Percentiles rank a stretch among this genome's conserved stretches.
Conservation (phyloP, 2,888 invertebrate genomes). For the Leucophenga maculata region DNA sequence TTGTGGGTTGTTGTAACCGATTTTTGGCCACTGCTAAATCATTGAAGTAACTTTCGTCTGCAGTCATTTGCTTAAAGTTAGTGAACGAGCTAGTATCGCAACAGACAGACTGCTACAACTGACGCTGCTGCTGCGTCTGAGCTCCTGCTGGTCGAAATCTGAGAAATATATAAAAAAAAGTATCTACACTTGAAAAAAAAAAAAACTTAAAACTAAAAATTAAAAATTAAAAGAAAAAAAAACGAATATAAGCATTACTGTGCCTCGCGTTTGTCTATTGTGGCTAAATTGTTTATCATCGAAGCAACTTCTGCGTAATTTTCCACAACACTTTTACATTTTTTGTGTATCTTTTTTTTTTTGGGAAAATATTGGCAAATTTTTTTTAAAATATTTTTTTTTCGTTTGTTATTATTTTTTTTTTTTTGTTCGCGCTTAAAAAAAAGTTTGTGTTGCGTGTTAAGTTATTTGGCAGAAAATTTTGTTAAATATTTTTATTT, state of each 20-base stretch:
- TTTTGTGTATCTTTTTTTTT: slow-evolving; percentile 23
- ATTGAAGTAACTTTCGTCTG: slow-evolving; percentile 70
- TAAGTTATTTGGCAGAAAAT: too few species aligned
- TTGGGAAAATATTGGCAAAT: slow-evolving; percentile 13
- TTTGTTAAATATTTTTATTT: slow-evolving; percentile 26
- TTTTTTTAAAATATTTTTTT: slow-evolving; percentile 23
- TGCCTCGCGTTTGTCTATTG: slow-evolving; percentile 48
- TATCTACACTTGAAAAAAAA: too few species aligned
- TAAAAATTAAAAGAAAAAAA: too few species aligned
- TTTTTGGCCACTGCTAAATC: slow-evolving; percentile 70
- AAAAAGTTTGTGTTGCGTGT: slow-evolving; percentile 8
- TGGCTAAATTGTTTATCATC: slow-evolving; percentile 40
- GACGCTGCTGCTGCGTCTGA: slow-evolving; percentile 46
- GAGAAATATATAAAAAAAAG: too few species aligned
- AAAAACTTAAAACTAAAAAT: too few species aligned
- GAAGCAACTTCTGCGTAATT: not conserved
- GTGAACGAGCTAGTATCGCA: slow-evolving; percentile 72
- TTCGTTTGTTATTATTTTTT: too few species aligned
- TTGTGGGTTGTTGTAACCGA: slow-evolving; percentile 55
- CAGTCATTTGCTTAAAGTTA: slow-evolving; percentile 73
- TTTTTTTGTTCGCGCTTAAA: slow-evolving; percentile 22
- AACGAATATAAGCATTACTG: slow-evolving; percentile 17
- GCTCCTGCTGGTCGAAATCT: slow-evolving; percentile 15
- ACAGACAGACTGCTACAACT: slow-evolving; percentile 44
- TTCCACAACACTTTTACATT: slow-evolving; percentile 6